Conservation (phyloP, 2,888 invertebrate species). For the Aelia acuminata region DNA sequence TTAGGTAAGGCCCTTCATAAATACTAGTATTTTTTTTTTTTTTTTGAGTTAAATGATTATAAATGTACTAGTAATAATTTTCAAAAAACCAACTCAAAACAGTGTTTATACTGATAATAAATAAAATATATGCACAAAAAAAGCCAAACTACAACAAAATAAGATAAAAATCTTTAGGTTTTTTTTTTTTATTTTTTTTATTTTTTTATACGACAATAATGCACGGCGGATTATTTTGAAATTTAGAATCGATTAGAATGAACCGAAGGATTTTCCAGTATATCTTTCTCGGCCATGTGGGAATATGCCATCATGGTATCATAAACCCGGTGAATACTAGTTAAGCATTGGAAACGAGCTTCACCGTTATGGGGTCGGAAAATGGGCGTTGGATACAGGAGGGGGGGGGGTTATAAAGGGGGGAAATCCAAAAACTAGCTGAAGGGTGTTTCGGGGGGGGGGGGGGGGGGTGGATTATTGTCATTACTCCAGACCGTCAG, state of each 20-base stretch:
- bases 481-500: slow-evolving; percentile 47
- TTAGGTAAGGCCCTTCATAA: too few relatives aligned
- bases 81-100: too few relatives aligned
- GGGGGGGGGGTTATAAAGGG: neutral
- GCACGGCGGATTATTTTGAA: neutral
- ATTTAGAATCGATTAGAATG: neutral
- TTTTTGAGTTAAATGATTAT: too few relatives aligned
- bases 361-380: slow-evolving; percentile 18
- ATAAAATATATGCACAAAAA: too few relatives aligned
- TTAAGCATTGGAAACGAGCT: slow-evolving; percentile 25
- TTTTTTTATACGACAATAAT: too few relatives aligned
- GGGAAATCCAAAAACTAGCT: slow-evolving; percentile 43
- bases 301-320: neutral
- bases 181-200: too few relatives aligned
- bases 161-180: too few relatives aligned
- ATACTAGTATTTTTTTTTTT: too few relatives aligned
- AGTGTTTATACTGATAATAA: too few relatives aligned
- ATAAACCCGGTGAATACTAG: slow-evolving; percentile 22
- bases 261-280: neutral
- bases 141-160: too few relatives aligned
- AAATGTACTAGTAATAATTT: too few relatives aligned
- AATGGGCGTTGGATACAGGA: slow-evolving; percentile 25
- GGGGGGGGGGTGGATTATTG: slow-evolving; percentile 30
- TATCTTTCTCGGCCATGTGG: neutral
- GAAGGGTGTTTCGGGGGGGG: too few relatives aligned